Percentiles rank a stretch among this genome's conserved stretches.
Evolutionary conservation across 2,888 invertebrate genomes (phyloP).

Genomic region (Drosophila mimica): DNA sequence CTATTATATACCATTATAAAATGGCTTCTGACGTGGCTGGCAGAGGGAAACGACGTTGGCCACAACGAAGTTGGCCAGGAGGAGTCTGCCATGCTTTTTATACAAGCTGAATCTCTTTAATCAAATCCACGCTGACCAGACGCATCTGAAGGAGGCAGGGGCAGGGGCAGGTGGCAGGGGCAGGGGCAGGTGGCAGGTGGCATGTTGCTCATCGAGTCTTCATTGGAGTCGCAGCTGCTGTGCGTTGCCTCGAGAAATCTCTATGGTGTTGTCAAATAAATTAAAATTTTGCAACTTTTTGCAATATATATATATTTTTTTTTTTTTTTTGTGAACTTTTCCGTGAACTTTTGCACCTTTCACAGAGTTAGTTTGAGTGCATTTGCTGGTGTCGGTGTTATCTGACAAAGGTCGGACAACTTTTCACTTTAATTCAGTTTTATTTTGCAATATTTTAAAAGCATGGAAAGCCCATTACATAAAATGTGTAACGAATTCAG

Average conservation of each 20-base stretch:
- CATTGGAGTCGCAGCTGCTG: constrained; percentile 16
- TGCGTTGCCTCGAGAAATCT: background rate
- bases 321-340: constrained; percentile 45
- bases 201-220: background rate
- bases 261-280: constrained; percentile 58
- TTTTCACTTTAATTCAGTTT: constrained; percentile 45
- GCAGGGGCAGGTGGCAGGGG: background rate
- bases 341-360: constrained; percentile 65
- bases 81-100: background rate
- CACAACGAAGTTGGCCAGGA: background rate
- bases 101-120: background rate
- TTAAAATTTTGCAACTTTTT: constrained; percentile 56
- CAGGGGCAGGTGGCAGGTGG: too few relatives aligned
- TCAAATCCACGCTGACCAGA: constrained; percentile 4
- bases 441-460: background rate
- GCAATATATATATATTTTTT: too few relatives aligned
- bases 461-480: background rate
- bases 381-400: constrained; percentile 22
- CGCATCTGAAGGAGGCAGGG: background rate
- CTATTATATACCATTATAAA: constrained; percentile 59
- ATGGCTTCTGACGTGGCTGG: constrained; percentile 22
- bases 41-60: too few relatives aligned
- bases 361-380: constrained; percentile 48
- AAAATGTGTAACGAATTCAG: constrained; percentile 3
- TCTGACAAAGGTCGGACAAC: constrained; percentile 65